Conservation (phyloP, 2,113 vertebrate genomes). For the Cynocephalus volans region DNA sequence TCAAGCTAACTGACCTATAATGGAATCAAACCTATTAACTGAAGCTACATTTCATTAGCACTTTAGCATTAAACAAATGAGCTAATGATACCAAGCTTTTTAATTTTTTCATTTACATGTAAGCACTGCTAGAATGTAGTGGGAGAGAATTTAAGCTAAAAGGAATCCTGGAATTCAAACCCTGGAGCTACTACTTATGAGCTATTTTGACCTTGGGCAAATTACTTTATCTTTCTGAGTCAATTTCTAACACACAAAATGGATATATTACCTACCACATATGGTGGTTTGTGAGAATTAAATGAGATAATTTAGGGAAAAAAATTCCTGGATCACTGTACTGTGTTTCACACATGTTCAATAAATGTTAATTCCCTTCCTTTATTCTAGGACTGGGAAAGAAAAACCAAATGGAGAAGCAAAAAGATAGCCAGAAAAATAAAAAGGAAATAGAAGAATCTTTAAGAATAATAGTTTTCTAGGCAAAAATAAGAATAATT, state of each 20-base stretch:
- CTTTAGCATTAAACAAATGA: constrained; percentile 21
- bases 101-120: constrained; percentile 38
- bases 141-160: neutral
- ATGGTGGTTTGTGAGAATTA: neutral
- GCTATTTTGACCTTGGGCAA: constrained; percentile 12
- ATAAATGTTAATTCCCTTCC: neutral
- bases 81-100: neutral
- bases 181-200: neutral
- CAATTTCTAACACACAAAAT: constrained; percentile 24
- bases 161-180: neutral
- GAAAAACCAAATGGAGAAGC: neutral
- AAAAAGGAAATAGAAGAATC: neutral
- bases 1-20: neutral
- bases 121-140: neutral
- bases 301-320: too few relatives aligned
- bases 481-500: constrained; percentile 38
- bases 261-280: neutral
- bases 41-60: constrained; percentile 25
- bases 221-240: constrained; percentile 13
- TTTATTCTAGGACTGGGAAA: constrained; percentile 1
- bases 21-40: constrained; percentile 38
- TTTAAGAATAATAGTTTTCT: constrained; percentile 6
- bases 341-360: neutral
- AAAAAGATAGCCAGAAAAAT: neutral
- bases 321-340: constrained; percentile 18